Evolutionary conservation across 2,888 invertebrate genomes (phyloP).

Genomic region (Rhaphigaster nebulosa): DNA sequence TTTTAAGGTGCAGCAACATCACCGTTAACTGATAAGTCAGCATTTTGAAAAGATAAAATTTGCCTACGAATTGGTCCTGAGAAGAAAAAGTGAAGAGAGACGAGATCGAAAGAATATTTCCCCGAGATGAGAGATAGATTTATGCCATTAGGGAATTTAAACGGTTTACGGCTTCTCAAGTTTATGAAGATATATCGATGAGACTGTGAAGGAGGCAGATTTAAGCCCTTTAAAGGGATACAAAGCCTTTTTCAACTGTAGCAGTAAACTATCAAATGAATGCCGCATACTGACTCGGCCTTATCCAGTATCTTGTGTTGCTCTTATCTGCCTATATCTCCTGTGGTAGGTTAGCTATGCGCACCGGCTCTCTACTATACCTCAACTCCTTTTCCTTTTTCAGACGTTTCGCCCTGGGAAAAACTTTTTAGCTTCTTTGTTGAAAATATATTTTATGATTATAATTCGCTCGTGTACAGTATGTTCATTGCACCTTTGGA

Average conservation of each 20-base stretch:
- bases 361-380: conserved; percentile 1
- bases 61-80: not conserved
- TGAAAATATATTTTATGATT: conserved; percentile 31
- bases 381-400: conserved; percentile 32
- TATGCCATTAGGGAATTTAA: not conserved
- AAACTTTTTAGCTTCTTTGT: conserved; percentile 25
- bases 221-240: conserved; percentile 38
- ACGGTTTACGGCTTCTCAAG: not conserved
- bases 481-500: not conserved
- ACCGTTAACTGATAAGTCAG: not conserved
- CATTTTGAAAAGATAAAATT: not conserved
- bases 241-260: conserved; percentile 38
- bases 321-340: conserved; percentile 41
- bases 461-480: not conserved
- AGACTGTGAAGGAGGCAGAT: not conserved
- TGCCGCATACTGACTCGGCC: conserved; percentile 33
- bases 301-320: conserved; percentile 46
- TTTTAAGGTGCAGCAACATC: not conserved
- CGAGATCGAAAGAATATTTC: not conserved
- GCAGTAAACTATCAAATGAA: conserved; percentile 46
- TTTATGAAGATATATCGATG: conserved; percentile 39
- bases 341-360: conserved; percentile 47
- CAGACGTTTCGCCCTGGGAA: conserved; percentile 10
- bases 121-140: conserved; percentile 15
- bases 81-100: not conserved